These are phyloP conservation scores for Protosalanx chinensis DNA, from an alignment of 2,797 vertebrate species.

Conservation along the genomic window DNA sequence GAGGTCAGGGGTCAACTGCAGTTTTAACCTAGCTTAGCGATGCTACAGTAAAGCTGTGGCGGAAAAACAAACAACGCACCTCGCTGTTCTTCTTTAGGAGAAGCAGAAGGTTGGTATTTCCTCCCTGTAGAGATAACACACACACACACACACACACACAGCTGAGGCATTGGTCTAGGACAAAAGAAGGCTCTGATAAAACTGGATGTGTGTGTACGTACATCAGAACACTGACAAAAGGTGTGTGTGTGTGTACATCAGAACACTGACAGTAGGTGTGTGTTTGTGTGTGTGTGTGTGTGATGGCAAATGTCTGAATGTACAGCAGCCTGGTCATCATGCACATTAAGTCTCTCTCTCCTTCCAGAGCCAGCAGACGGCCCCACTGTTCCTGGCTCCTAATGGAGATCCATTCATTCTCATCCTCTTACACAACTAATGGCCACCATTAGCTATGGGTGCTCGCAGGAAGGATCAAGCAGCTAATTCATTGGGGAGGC, in stretches of 20 bases:
- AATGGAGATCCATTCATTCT: slow-evolving; percentile 40
- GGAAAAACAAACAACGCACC: slow-evolving; percentile 72
- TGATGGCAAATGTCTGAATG: slow-evolving; percentile 4
- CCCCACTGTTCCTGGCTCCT: slow-evolving; percentile 11
- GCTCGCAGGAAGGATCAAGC: slow-evolving; percentile 51
- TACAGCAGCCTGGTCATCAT: slow-evolving; percentile 13
- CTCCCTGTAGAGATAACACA: slow-evolving; percentile 77
- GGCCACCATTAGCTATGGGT: slow-evolving; percentile 51
- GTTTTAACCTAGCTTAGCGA: too few relatives aligned
- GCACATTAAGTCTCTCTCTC: neutral
- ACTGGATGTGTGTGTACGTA: slow-evolving; percentile 27
- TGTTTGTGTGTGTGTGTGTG: slow-evolving; percentile 12
- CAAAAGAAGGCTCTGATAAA: slow-evolving; percentile 12
- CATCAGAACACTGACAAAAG: neutral
- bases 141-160: slow-evolving; percentile 46
- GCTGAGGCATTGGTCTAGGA: slow-evolving; percentile 22
- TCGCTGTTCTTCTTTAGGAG: slow-evolving; percentile 92
- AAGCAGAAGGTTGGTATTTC: slow-evolving; percentile 84
- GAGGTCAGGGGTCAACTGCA: neutral
- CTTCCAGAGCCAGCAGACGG: neutral
- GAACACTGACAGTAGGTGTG: neutral
- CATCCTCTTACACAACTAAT: slow-evolving; percentile 41
- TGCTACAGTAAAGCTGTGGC: neutral
- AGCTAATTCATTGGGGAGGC: slow-evolving; percentile 48
- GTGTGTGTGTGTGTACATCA: slow-evolving; percentile 17